Conservation (phyloP, 2,113 vertebrate genomes). For the Alaudala cheleensis region DNA sequence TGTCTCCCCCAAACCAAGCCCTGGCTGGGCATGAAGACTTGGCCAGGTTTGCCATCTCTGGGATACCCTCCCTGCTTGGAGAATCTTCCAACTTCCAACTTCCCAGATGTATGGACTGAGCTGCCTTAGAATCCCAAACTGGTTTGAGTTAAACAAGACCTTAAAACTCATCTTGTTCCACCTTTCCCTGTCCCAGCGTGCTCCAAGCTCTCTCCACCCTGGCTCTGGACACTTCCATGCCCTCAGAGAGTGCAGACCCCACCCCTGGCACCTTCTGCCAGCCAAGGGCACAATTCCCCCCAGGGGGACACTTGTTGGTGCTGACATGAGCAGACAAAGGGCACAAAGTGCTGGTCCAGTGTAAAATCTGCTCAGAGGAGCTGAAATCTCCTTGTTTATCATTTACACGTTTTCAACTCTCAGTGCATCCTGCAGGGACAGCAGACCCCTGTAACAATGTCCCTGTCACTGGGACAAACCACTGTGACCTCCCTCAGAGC, state of each 20-base stretch:
- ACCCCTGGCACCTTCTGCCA: neutral
- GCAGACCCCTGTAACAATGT: neutral
- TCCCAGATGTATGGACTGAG: neutral
- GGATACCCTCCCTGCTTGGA: neutral
- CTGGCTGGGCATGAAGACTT: neutral
- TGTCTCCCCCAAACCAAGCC: neutral
- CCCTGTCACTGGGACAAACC: neutral
- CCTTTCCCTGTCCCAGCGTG: neutral
- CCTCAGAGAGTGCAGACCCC: neutral
- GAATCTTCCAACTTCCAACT: fast-evolving
- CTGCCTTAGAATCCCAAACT: neutral
- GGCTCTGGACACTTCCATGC: neutral
- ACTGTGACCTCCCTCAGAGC: neutral
- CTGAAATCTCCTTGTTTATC: neutral
- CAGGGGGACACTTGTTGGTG: fast-evolving
- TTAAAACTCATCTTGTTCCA: neutral
- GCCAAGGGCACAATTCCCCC: neutral
- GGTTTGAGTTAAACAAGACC: neutral
- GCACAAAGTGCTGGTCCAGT: neutral
- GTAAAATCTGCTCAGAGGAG: neutral
- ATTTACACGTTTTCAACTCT: neutral
- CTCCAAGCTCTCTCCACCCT: fast-evolving
- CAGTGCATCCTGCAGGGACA: neutral
- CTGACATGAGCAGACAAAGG: neutral
- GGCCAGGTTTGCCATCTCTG: neutral